Conservation (phyloP, 1,140 invertebrate genomes). For the Drosophila tani region DNA sequence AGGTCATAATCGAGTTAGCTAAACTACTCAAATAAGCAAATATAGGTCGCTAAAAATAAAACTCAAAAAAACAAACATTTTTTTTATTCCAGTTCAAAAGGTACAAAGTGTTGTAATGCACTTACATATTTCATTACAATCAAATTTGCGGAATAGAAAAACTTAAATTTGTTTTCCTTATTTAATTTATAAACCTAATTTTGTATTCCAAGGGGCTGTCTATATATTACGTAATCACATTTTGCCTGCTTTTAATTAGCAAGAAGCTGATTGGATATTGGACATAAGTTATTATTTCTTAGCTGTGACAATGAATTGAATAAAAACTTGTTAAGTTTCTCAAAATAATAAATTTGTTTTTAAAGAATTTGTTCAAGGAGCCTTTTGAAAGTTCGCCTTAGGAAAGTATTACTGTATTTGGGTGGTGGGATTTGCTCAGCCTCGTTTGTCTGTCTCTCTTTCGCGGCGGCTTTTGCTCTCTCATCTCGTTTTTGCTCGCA, state of each 20-base stretch:
- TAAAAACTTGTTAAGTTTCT: neutral
- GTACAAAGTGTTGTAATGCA: no score
- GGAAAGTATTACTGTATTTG: conserved; percentile 11
- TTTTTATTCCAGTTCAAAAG: no score
- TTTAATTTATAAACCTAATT: no score
- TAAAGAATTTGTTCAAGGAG: no score
- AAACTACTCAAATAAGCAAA: no score
- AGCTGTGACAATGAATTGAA: neutral
- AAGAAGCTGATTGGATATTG: neutral
- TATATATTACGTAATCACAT: no score
- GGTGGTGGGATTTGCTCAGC: conserved; percentile 20
- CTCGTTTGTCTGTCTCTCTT: conserved; percentile 14
- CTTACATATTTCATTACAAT: neutral
- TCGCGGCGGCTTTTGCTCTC: conserved; percentile 19
- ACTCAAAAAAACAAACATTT: no score
- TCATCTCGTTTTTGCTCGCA: conserved; percentile 20
- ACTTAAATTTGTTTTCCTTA: no score
- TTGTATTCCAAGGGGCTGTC: no score
- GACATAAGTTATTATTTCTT: neutral
- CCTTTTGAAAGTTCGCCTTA: neutral
- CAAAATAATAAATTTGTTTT: neutral
- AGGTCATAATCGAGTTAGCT: no score
- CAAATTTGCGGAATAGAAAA: neutral
- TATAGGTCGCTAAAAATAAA: no score
- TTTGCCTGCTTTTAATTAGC: neutral